These are phyloP conservation scores for Carabus problematicus DNA, from an alignment of 2,888 invertebrate species.

Conservation along the genomic window DNA sequence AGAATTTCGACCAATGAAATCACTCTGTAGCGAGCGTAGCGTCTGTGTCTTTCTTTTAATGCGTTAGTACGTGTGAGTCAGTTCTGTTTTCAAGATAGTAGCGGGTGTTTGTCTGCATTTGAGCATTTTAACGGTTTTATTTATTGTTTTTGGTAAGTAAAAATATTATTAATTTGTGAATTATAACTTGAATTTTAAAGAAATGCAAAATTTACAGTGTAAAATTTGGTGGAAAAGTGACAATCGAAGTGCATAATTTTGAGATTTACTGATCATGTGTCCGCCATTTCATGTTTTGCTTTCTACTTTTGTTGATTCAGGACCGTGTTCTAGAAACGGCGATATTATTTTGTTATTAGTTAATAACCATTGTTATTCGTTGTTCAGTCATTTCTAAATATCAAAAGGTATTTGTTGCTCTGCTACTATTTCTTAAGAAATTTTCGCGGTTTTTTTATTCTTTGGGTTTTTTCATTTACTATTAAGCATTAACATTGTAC, in stretches of 20 bases:
- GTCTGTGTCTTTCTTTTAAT: constrained; percentile 28
- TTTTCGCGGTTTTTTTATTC: constrained; percentile 12
- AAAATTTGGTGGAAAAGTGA: not conserved
- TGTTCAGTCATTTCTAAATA: not conserved
- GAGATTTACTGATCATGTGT: constrained; percentile 27
- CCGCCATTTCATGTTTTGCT: constrained; percentile 42
- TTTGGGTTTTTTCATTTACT: not conserved
- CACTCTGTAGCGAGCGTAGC: constrained; percentile 13
- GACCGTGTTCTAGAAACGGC: not conserved
- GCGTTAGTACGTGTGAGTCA: constrained; percentile 29
- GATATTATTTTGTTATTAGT: not conserved
- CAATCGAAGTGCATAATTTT: constrained; percentile 4
- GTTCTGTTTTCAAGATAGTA: constrained; percentile 20
- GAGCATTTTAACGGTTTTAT: constrained; percentile 15
- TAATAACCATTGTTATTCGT: not conserved
- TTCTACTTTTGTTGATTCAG: constrained; percentile 28
- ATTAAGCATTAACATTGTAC: not conserved
- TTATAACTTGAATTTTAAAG: not conserved
- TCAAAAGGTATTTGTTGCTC: too few species aligned
- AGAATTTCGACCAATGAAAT: constrained; percentile 25
- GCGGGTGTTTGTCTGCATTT: constrained; percentile 29
- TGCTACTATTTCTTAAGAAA: not conserved
- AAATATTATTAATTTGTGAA: constrained; percentile 12
- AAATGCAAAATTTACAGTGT: constrained; percentile 8
- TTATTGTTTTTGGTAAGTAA: constrained; percentile 24